Evolutionary conservation across 1,140 invertebrate genomes (phyloP).

Genomic region (Drosophila mayri): DNA sequence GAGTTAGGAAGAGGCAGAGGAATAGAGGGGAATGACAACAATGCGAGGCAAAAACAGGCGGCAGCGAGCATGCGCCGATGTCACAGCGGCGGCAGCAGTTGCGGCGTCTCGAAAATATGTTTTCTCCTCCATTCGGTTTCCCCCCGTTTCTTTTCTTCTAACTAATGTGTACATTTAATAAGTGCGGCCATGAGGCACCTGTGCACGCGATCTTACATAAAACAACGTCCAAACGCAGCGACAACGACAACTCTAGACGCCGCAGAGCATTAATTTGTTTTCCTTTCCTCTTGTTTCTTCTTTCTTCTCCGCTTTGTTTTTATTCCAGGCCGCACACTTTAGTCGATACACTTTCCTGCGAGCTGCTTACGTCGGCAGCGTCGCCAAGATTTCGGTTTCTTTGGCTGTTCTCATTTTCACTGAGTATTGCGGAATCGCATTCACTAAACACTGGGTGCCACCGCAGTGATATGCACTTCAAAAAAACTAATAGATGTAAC

Average conservation of each 20-base stretch:
- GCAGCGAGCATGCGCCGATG: constrained; percentile 32
- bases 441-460: constrained; percentile 18
- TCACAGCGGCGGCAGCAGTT: constrained; percentile 6
- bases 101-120: constrained; percentile 31
- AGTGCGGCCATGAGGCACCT: constrained; percentile 47
- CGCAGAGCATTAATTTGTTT: constrained; percentile 35
- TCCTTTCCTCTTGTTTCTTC: constrained; percentile 56
- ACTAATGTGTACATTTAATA: constrained; percentile 38
- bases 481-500: constrained; percentile 21
- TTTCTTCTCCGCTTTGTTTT: constrained; percentile 63
- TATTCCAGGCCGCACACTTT: constrained; percentile 39
- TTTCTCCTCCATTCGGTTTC: constrained; percentile 23
- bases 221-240: constrained; percentile 13
- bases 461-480: neutral
- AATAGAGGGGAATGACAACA: constrained; percentile 30
- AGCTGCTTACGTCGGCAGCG: constrained; percentile 35
- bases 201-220: constrained; percentile 62
- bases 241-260: constrained; percentile 33
- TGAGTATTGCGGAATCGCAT: constrained; percentile 29
- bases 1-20: constrained; percentile 19
- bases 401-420: constrained; percentile 20
- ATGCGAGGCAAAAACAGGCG: constrained; percentile 24
- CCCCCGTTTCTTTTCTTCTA: constrained; percentile 43
- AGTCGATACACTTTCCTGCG: constrained; percentile 54
- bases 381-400: constrained; percentile 24